A percentile compares a stretch with the other conserved stretches of the same genome.
These are phyloP conservation scores for Triplophysa tibetana DNA, from an alignment of 2,113 vertebrate genomes.

Conservation along the genomic window DNA sequence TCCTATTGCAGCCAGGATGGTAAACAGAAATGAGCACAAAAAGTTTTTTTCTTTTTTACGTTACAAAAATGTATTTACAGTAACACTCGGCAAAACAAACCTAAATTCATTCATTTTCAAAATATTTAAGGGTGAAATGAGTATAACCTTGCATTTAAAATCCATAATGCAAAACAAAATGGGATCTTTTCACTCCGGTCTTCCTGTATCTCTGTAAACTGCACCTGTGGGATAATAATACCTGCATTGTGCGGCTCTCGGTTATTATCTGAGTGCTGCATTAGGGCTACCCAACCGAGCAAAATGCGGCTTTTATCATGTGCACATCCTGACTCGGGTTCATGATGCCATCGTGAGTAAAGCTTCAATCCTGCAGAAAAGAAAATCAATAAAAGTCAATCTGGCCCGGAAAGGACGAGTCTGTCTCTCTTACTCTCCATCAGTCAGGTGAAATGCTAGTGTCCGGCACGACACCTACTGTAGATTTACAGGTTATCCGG, in stretches of 20 bases:
- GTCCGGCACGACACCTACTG: neutral
- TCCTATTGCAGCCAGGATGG: neutral
- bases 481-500: slow-evolving; percentile 19
- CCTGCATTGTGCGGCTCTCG: neutral
- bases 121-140: neutral
- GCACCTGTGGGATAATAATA: neutral
- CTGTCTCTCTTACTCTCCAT: slow-evolving; percentile 62
- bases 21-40: neutral
- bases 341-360: slow-evolving; percentile 1
- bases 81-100: neutral
- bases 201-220: neutral
- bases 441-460: slow-evolving; percentile 54
- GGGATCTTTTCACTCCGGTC: neutral
- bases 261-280: slow-evolving; percentile 1
- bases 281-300: neutral
- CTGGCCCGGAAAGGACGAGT: neutral
- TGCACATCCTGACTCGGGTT: neutral
- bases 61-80: neutral
- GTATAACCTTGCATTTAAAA: neutral
- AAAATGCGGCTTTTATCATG: neutral
- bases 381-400: slow-evolving; percentile 49
- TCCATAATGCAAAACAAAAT: too few species aligned
- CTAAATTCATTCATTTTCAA: neutral
- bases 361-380: slow-evolving; percentile 17
- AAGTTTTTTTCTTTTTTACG: neutral